Base-by-base conservation (phyloP, 2,113 vertebrate genomes). In the Bothrops jararaca region DNA sequence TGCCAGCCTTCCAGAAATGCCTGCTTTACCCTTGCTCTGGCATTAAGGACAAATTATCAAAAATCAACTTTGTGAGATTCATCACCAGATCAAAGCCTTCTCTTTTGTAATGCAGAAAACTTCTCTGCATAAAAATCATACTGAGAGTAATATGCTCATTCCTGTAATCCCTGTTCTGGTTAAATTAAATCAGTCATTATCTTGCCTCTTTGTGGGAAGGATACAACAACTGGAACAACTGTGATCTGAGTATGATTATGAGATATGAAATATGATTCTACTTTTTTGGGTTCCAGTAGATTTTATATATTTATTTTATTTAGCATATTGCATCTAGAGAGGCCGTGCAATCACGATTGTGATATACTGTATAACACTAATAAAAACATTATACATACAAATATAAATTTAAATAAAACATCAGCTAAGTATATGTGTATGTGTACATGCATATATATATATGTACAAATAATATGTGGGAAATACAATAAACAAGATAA, bases 61-160 rank as follows among this genome's bases (percentile, higher is more conserved):
- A 57, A 86, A 80, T 93, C 94, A 94, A 92, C 96, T 91, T 94
- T 92, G 89, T 60, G 95, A 87, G 60, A 95, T 96, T 96, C 96
- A 90, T 45, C 94, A 26, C 89, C 89, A 95, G 93, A 20, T 89
- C 29, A 50, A 92, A 92, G 92, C 90, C 89, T 15, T 1, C 13
- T 56, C 54, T 96, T 95, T 93, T 50, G n/a, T 86, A 97, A 96
- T 97, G 95, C 89, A 94, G 24, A n/a, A 91, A 93, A 50, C 89
- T 95, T 23, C 48, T 12, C 52, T 89, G 90, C 0, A 53, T 96
- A 96, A 95, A 95, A 95, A 42, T 94, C 29, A 96, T 93, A 80
- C 20, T 80, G 69, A 60, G 96, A 42, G 54, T 96, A 95, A 93
- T 89, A 91, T 0, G 0, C 1, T 96, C 89, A 93, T 85, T n/a